These are phyloP conservation scores for Sebastes kiyomatsui DNA, from an alignment of 2,797 vertebrate genomes.

Conservation along the genomic window DNA sequence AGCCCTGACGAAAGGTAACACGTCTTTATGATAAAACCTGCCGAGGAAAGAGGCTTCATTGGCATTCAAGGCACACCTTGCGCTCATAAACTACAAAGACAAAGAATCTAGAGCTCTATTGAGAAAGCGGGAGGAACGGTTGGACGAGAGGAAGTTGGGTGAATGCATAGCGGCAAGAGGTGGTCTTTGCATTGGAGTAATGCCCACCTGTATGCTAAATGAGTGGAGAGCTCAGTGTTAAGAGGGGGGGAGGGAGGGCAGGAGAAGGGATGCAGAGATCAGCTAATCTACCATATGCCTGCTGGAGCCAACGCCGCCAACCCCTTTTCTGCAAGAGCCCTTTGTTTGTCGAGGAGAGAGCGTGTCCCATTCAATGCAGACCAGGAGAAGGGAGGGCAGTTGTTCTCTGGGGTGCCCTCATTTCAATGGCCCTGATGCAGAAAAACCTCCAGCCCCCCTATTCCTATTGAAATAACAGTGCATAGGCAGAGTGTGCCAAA, in stretches of 20 bases:
- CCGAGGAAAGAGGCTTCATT: not conserved
- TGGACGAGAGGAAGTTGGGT: constrained; percentile 37
- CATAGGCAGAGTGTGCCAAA: constrained; percentile 71
- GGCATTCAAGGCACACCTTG: not conserved
- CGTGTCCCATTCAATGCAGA: constrained; percentile 75
- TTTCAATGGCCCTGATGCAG: constrained; percentile 61
- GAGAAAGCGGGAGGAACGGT: constrained; percentile 28
- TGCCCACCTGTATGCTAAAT: constrained; percentile 93
- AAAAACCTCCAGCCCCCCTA: constrained; percentile 34
- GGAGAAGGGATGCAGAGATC: constrained; percentile 44
- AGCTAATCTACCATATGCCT: constrained; percentile 82
- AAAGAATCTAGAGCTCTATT: constrained; percentile 30
- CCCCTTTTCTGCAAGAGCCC: constrained; percentile 59
- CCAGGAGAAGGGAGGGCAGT: constrained; percentile 37
- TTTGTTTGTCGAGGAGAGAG: constrained; percentile 78
- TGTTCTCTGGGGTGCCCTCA: constrained; percentile 58
- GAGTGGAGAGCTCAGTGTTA: constrained; percentile 9
- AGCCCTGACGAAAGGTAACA: not conserved
- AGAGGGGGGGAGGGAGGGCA: not conserved
- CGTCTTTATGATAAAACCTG: not conserved
- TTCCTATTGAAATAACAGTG: constrained; percentile 61
- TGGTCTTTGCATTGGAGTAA: constrained; percentile 46
- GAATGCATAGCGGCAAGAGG: constrained; percentile 32
- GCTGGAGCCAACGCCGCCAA: constrained; percentile 59
- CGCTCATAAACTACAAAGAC: constrained; percentile 15